Conservation (phyloP, 1,140 invertebrate species). For the Manduca sexta region DNA sequence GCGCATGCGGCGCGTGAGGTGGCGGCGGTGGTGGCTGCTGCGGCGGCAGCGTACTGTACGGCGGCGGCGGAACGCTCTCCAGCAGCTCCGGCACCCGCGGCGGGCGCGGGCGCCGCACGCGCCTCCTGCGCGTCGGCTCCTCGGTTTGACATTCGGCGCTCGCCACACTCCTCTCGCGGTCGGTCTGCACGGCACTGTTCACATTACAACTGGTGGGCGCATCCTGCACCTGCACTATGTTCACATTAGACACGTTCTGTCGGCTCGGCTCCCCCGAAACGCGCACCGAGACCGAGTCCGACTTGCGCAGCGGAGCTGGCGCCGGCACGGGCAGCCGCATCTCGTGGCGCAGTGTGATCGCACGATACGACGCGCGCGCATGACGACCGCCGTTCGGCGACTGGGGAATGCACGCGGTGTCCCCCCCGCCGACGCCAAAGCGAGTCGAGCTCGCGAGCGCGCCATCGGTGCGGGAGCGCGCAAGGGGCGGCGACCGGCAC, state of each 20-base stretch:
- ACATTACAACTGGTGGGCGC: constrained; percentile 40
- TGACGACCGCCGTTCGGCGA: constrained; percentile 64
- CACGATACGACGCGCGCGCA: constrained; percentile 63
- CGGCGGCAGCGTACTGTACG: constrained; percentile 68
- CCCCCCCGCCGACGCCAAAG: constrained; percentile 23
- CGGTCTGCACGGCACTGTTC: constrained; percentile 64
- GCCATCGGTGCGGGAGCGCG: constrained; percentile 58
- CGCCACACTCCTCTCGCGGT: constrained; percentile 54
- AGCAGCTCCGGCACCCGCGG: constrained; percentile 41
- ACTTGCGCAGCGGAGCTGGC: constrained; percentile 57
- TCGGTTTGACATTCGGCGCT: constrained; percentile 66
- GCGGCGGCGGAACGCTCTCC: constrained; percentile 58
- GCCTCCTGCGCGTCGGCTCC: constrained; percentile 54
- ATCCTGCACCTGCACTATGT: constrained; percentile 64
- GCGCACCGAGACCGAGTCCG: constrained; percentile 60
- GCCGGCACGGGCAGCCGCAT: constrained; percentile 71
- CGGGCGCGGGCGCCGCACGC: constrained; percentile 38
- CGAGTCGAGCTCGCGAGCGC: constrained; percentile 32
- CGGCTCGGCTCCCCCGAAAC: constrained; percentile 57
- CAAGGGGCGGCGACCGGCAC: constrained; percentile 62
- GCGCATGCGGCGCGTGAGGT: constrained; percentile 25
- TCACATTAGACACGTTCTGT: constrained; percentile 58
- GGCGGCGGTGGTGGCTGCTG: constrained; percentile 20
- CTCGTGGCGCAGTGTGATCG: constrained; percentile 45
- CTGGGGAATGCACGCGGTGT: constrained; percentile 36